Base-by-base conservation (phyloP, 2,797 vertebrate species). In the Poeciliopsis presidionis region DNA sequence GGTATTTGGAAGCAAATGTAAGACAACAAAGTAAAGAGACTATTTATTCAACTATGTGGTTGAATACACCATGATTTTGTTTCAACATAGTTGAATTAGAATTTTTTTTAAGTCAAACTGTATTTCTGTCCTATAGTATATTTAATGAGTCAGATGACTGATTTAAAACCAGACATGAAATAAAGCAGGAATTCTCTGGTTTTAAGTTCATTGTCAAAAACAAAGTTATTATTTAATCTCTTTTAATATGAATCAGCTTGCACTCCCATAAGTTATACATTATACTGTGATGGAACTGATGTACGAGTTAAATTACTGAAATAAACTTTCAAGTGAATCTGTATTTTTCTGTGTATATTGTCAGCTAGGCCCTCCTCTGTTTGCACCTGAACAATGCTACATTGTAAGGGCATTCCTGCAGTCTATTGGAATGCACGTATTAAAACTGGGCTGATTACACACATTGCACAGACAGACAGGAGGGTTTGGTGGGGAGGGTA, bases 391-490 rank as follows among this genome's bases (percentile, higher is more conserved):
- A 96, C 94, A 95, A 93, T 88, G 93, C 89, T 86, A 83, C 94
- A 94, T 95, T 96, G 95, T 96, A 94, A 89, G 93, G 87, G 92
- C 90, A 95, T 96, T 95, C 94, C 93, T 93, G 78, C 57, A 59
- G 93, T 86, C 91, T 91, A 88, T 92, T 90, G 95, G 95, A 95
- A 96, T 96, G 94, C 93, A 95, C 92, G 94, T 95, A 95, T 95
- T 95, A 95, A 93, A 92, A 81, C 81, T 72, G 91, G 89, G 81
- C 86, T 90, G 91, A 94, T 93, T 95, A 92, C 85, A 90, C 92
- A 86, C 89, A 87, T 45, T 30, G 70, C 84, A 82, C 65, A 83
- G 80, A 76, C 76, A 82, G 80, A 77, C 72, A 73, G 73, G 73
- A 76, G 77, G 82, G 74, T 30, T n/a, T n/a, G 14, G 5, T 28